Conservation (phyloP, 1,140 invertebrate species). For the Aradophagus sp. region DNA sequence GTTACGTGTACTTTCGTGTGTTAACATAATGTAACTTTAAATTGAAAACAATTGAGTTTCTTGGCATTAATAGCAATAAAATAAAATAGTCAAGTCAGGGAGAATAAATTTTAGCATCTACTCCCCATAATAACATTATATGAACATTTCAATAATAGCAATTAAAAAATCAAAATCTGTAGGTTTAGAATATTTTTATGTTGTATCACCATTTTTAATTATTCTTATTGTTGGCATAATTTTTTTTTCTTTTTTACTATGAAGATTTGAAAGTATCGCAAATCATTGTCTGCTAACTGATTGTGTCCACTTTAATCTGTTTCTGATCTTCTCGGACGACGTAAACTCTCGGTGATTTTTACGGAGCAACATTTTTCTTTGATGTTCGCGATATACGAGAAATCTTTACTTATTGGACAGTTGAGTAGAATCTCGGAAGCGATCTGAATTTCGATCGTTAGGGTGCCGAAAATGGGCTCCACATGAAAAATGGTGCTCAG, state of each 20-base stretch:
- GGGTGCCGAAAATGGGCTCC: constrained; percentile 31
- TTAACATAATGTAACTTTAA: constrained; percentile 29
- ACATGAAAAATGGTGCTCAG: constrained; percentile 26
- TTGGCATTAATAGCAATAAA: too few relatives aligned
- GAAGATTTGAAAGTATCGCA: too few relatives aligned
- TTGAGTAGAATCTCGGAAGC: constrained; percentile 15
- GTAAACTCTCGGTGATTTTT: not conserved
- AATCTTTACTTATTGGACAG: constrained; percentile 26
- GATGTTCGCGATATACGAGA: constrained; percentile 10
- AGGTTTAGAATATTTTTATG: too few relatives aligned
- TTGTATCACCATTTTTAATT: too few relatives aligned
- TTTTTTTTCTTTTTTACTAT: too few relatives aligned
- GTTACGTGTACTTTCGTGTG: constrained; percentile 7
- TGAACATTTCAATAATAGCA: too few relatives aligned
- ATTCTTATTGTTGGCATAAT: too few relatives aligned
- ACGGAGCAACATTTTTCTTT: constrained; percentile 11
- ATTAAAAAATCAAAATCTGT: too few relatives aligned
- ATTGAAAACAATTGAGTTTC: constrained; percentile 2
- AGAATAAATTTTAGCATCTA: not conserved
- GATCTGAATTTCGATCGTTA: constrained; percentile 44
- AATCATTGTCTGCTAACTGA: too few relatives aligned
- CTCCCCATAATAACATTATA: too few relatives aligned
- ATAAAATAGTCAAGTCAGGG: constrained; percentile 13
- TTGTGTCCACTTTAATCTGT: too few relatives aligned
- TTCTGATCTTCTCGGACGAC: not conserved